A percentile compares a stretch with the other conserved stretches of the same genome.
Evolutionary conservation across 23 tunicate species (phyloP).

Genomic region (Botrylloides violaceus): DNA sequence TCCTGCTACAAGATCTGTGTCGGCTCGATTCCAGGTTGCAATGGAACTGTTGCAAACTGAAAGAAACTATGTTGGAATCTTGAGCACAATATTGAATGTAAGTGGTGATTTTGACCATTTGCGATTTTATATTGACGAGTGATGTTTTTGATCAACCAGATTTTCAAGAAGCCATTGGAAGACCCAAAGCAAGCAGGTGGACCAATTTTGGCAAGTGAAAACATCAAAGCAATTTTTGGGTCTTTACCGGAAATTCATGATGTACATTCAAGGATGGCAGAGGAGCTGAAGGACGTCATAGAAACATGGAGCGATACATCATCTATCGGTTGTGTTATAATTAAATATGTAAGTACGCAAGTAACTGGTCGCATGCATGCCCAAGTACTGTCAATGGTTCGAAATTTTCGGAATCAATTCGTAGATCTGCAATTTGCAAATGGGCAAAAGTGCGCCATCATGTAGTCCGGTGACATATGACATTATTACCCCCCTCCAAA

Average conservation of each 20-base stretch:
- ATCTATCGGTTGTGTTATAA: constrained; percentile 54
- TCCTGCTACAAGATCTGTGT: neutral
- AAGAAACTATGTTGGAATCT: constrained; percentile 81
- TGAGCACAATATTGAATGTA: constrained; percentile 63
- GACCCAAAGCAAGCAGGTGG: constrained; percentile 89
- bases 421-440: too few species aligned
- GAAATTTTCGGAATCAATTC: too few species aligned
- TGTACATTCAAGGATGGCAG: constrained; percentile 59
- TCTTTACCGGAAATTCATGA: constrained; percentile 75
- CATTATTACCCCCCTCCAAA: too few species aligned
- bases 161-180: constrained; percentile 78
- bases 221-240: constrained; percentile 80
- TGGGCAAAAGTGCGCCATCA: too few species aligned
- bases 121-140: neutral
- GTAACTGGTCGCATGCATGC: too few species aligned
- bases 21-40: constrained; percentile 79
- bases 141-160: too few species aligned
- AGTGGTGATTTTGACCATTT: constrained; percentile 3
- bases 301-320: constrained; percentile 60
- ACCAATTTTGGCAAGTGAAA: constrained; percentile 72
- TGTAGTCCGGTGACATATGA: too few species aligned
- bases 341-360: constrained; percentile 55
- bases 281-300: constrained; percentile 29
- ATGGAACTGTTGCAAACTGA: constrained; percentile 94
- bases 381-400: too few species aligned